phyloP scores from a whole-genome alignment of 2,113 vertebrate genomes.

The Potamarius usumacintae region DNA sequence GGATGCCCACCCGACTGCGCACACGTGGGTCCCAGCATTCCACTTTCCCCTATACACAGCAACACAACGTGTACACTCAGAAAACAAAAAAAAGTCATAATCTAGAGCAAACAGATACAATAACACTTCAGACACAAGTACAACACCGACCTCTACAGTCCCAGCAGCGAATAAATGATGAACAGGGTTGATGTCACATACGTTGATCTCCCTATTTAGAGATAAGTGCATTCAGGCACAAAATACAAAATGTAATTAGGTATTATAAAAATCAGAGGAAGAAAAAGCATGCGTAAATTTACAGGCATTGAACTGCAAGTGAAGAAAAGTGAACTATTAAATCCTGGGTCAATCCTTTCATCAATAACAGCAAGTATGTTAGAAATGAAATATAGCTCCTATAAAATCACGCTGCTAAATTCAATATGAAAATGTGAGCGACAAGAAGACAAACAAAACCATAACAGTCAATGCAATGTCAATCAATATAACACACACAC shows the following conservation, averaged over 20 bases:
- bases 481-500: background rate
- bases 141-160: constrained; percentile 80
- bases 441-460: background rate
- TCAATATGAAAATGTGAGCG: background rate
- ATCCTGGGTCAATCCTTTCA: background rate
- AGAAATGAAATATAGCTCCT: background rate
- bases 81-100: background rate
- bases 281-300: background rate
- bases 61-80: constrained; percentile 32
- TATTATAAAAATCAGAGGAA: background rate
- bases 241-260: background rate
- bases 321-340: background rate
- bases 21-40: constrained; percentile 96
- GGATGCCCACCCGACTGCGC: constrained; percentile 80
- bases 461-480: background rate
- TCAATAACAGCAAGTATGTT: background rate
- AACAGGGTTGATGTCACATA: constrained; percentile 88
- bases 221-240: background rate
- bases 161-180: constrained; percentile 92
- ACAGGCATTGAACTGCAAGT: background rate
- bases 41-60: constrained; percentile 81
- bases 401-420: background rate
- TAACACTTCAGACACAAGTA: background rate
- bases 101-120: background rate
- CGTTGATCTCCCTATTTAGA: constrained; percentile 84